Conservation (phyloP, 1,140 invertebrate genomes). For the Probaryconus sp. region DNA sequence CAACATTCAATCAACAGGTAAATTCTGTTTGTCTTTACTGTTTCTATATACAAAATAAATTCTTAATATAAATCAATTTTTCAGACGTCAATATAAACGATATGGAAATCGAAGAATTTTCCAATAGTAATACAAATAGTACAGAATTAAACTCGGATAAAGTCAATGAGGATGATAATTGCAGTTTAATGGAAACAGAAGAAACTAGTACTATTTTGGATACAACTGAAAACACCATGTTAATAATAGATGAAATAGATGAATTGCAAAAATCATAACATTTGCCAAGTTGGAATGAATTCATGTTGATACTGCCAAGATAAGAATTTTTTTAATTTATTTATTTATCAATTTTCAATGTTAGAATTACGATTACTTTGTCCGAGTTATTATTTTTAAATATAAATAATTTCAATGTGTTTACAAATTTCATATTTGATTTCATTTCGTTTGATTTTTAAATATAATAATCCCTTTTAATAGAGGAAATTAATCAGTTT, state of each 20-base stretch:
- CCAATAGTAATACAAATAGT: constrained; percentile 71
- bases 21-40: constrained; percentile 15
- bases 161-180: constrained; percentile 79
- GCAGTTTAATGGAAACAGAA: constrained; percentile 77
- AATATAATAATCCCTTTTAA: too few relatives aligned
- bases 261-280: constrained; percentile 61
- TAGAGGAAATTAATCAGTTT: neutral
- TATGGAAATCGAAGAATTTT: constrained; percentile 54
- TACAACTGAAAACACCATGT: constrained; percentile 46
- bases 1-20: constrained; percentile 62
- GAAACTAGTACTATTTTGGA: constrained; percentile 65
- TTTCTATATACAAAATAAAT: neutral
- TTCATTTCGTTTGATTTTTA: too few relatives aligned
- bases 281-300: constrained; percentile 36
- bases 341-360: constrained; percentile 43
- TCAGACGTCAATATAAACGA: constrained; percentile 56
- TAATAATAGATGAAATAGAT: constrained; percentile 60
- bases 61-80: constrained; percentile 5
- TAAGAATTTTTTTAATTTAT: constrained; percentile 49
- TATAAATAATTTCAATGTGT: too few relatives aligned
- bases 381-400: too few relatives aligned
- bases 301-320: constrained; percentile 34
- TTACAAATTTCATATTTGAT: too few relatives aligned
- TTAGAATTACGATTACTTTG: neutral
- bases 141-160: constrained; percentile 76